A percentile compares a stretch with the other conserved stretches of the same genome.
phyloP scores from a whole-genome alignment of 1,140 invertebrate species.

The Stratiolaelaps scimitus region DNA sequence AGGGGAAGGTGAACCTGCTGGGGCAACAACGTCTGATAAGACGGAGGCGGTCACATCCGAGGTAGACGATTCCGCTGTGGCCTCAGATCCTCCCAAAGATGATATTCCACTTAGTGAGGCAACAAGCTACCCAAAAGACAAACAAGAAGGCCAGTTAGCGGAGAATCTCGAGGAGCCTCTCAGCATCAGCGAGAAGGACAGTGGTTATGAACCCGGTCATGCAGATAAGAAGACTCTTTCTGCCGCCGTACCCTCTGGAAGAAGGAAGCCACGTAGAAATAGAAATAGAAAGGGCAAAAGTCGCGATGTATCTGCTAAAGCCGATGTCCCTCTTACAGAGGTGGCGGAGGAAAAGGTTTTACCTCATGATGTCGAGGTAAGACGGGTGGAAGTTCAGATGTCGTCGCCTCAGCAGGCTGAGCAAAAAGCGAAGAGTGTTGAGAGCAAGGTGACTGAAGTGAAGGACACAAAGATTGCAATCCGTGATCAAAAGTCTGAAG shows the following conservation, averaged over 20 bases:
- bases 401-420: too few relatives aligned
- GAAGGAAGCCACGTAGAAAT: constrained; percentile 21
- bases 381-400: constrained; percentile 6
- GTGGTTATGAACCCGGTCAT: constrained; percentile 11
- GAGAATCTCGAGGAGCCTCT: constrained; percentile 6
- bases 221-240: not conserved
- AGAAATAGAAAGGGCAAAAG: constrained; percentile 17
- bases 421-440: not conserved
- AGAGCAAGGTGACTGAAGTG: constrained; percentile 1
- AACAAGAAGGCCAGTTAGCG: not conserved
- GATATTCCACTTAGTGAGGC: too few relatives aligned
- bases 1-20: not conserved
- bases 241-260: not conserved
- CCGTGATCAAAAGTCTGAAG: constrained; percentile 15
- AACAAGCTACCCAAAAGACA: not conserved
- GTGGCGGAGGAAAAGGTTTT: constrained; percentile 18
- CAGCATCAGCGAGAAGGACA: constrained; percentile 23
- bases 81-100: constrained; percentile 2
- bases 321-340: constrained; percentile 22
- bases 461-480: not conserved
- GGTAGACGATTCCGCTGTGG: constrained; percentile 15
- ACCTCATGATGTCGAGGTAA: not conserved
- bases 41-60: constrained; percentile 7
- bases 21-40: not conserved
- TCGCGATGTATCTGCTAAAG: not conserved